These are phyloP conservation scores for Heterotilapia buettikoferi DNA, from an alignment of 2,113 vertebrate genomes.

Conservation along the genomic window DNA sequence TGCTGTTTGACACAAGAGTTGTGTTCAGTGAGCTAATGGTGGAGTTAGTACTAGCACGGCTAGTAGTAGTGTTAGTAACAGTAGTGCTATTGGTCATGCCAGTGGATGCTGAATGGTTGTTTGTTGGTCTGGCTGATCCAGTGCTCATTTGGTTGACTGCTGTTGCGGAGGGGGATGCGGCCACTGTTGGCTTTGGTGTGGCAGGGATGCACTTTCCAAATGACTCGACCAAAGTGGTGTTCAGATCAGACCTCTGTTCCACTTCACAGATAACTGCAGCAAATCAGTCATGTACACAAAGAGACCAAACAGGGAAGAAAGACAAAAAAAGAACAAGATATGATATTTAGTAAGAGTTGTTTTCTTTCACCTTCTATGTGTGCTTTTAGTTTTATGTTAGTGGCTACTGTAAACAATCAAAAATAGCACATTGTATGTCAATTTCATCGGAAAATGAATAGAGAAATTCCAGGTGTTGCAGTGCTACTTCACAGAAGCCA, in stretches of 20 bases:
- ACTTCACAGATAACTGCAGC: not conserved
- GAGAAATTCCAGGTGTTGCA: not conserved
- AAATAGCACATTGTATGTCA: not conserved
- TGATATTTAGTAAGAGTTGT: accelerated
- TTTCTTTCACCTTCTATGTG: not conserved
- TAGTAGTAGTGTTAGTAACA: not conserved
- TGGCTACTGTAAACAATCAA: not conserved
- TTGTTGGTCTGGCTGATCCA: too few relatives aligned
- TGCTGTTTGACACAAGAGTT: not conserved
- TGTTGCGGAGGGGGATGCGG: too few relatives aligned
- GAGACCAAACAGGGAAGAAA: not conserved
- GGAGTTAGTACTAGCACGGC: accelerated
- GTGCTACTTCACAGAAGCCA: not conserved
- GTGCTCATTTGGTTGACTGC: too few relatives aligned
- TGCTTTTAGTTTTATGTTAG: not conserved
- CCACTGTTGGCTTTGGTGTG: too few relatives aligned
- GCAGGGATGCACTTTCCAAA: not conserved
- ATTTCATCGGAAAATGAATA: not conserved
- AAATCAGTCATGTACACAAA: not conserved
- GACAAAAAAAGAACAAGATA: not conserved
- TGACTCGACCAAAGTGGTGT: not conserved
- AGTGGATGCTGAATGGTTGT: too few relatives aligned
- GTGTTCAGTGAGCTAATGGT: not conserved
- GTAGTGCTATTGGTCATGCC: too few relatives aligned
- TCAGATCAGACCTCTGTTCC: not conserved